Evolutionary conservation across 2,797 vertebrate genomes (phyloP).

Genomic region (Petrocephalus schoutedeni): DNA sequence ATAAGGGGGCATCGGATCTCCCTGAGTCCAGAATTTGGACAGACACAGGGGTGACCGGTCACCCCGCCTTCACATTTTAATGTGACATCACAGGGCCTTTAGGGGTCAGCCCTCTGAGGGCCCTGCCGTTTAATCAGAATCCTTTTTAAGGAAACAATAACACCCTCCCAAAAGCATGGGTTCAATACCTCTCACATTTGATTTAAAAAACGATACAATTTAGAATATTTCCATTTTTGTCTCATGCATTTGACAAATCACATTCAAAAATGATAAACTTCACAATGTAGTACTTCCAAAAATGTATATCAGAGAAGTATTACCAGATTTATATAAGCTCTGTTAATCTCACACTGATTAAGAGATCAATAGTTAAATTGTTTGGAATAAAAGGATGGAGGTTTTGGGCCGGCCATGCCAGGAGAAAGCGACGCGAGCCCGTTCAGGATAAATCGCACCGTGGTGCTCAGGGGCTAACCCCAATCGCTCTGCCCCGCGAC

Average conservation of each 20-base stretch:
- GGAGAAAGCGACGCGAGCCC: neutral
- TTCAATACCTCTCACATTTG: neutral
- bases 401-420: neutral
- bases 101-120: conserved; percentile 13
- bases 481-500: conserved; percentile 47
- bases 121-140: neutral
- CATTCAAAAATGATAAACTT: neutral
- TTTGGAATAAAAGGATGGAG: neutral
- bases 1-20: neutral
- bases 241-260: neutral
- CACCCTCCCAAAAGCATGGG: neutral
- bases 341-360: neutral
- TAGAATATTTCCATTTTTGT: neutral
- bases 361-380: neutral
- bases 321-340: neutral
- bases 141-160: neutral
- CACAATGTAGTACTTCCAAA: neutral
- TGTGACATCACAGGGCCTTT: conserved; percentile 44
- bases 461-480: conserved; percentile 47
- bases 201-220: neutral
- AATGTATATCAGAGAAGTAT: neutral
- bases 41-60: conserved; percentile 29
- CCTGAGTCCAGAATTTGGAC: neutral
- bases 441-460: neutral
- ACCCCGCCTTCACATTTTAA: conserved; percentile 45